Base-by-base conservation (phyloP, 2,113 vertebrate genomes). In the Microtus richardsoni region DNA sequence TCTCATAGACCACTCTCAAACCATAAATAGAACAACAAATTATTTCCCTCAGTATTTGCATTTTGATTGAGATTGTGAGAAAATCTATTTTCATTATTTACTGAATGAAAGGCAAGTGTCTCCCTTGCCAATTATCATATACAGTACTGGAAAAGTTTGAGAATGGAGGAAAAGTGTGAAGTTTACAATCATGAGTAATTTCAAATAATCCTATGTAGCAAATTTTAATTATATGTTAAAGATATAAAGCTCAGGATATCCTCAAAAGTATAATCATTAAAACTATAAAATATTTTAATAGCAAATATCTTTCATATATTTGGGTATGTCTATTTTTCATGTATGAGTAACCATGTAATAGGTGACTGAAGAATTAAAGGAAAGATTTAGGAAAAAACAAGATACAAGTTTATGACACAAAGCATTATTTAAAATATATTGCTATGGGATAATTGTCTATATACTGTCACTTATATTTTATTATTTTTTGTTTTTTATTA, bases 1-100 rank as follows among this genome's bases (percentile, higher is more conserved):
- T 82, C 21, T 86, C 64, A n/a, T 52, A 91, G 89, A 70, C 79
- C 96, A 52, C 87, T 84, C 39, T 92, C 80, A 8, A 73, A 44
- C 78, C 87, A 87, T 78, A 89, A 84, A 83, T 94, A 62, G 6
- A 89, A 64, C 28, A 79, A 87, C 88, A 79, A 94, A 88, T 83
- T 83, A 93, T 95, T 86, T 58, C 95, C 17, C 52, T 77, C 21
- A 94, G 12, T 47, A 66, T 97, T 97, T 98, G 47, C 87, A 97
- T 97, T 97, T 75, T 79, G 96, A 62, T 83, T 92, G 49, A 93
- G 95, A 4, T 90, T 97, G 68, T 88, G 58, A 60, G 85, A 97
- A 95, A 96, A 96, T 95, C 88, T 54, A 62, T 87, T 97, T 95
- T 80, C 73, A 92, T 73, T 14, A 87, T 49, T 94, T 80, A 49